Percentiles rank a stretch among this genome's conserved stretches.
Evolutionary conservation across 2,888 invertebrate species (phyloP).

Genomic region (Linnaemya vulpina): DNA sequence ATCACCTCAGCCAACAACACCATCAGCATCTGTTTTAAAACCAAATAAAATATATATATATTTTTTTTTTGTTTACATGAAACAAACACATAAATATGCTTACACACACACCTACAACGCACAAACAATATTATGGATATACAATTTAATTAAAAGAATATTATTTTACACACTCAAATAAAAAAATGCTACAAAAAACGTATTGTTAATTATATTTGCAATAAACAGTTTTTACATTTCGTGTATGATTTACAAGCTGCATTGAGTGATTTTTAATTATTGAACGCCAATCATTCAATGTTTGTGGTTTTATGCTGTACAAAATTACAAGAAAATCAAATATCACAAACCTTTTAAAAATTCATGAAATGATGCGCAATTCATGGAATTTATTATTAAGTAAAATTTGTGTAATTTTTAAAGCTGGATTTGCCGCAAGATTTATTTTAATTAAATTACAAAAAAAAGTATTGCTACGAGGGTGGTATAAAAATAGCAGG

Average conservation of each 20-base stretch:
- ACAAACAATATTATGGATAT: too few species aligned
- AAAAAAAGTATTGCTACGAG: background rate
- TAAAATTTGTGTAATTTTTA: background rate
- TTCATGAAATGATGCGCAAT: background rate
- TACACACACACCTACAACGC: too few species aligned
- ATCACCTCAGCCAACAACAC: too few species aligned
- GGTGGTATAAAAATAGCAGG: too few species aligned
- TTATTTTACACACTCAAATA: background rate
- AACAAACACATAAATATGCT: too few species aligned
- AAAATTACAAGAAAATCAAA: conserved; percentile 13
- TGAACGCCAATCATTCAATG: conserved; percentile 59
- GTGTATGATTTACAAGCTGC: background rate
- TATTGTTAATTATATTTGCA: conserved; percentile 13
- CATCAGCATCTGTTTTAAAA: too few species aligned
- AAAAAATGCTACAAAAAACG: background rate
- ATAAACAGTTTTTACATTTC: background rate
- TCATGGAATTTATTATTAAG: background rate
- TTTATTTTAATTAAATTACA: background rate
- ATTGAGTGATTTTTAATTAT: conserved; percentile 58
- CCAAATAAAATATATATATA: too few species aligned
- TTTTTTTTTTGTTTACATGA: too few species aligned
- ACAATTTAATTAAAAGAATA: too few species aligned
- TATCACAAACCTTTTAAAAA: conserved; percentile 13
- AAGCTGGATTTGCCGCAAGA: background rate
- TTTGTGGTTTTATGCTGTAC: conserved; percentile 42